These are phyloP conservation scores for Argyresthia goedartella DNA, from an alignment of 2,888 invertebrate species.

Conservation along the genomic window DNA sequence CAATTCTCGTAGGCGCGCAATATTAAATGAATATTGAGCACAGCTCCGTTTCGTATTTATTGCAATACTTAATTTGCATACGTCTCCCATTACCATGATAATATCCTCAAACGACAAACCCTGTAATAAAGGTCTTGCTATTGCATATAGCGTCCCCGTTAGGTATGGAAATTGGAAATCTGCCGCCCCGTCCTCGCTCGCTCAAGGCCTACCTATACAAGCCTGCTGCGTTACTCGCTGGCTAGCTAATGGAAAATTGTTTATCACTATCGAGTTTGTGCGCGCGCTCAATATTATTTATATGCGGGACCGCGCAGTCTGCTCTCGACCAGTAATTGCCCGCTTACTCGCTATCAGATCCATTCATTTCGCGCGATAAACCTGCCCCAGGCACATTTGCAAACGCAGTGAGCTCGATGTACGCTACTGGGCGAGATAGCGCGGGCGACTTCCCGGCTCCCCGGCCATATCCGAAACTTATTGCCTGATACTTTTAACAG, in stretches of 20 bases:
- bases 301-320: constrained; percentile 45
- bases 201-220: constrained; percentile 5
- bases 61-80: constrained; percentile 54
- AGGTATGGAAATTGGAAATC: constrained; percentile 46
- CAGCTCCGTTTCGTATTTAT: constrained; percentile 45
- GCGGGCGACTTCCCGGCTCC: too few relatives aligned
- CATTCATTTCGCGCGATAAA: constrained; percentile 62
- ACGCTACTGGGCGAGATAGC: constrained; percentile 32
- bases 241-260: constrained; percentile 54
- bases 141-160: constrained; percentile 36
- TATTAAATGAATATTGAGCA: constrained; percentile 28
- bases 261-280: constrained; percentile 51
- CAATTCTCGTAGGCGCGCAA: constrained; percentile 20
- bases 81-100: constrained; percentile 49
- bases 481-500: not conserved
- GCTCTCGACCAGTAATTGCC: constrained; percentile 47
- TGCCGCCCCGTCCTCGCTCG: constrained; percentile 21
- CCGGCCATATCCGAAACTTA: constrained; percentile 3
- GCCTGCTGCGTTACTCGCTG: constrained; percentile 13
- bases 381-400: constrained; percentile 32
- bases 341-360: constrained; percentile 58
- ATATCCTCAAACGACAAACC: constrained; percentile 50
- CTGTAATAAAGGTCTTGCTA: constrained; percentile 40
- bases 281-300: constrained; percentile 61
- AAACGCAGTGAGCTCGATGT: constrained; percentile 26